Evolutionary conservation across 2,888 invertebrate species (phyloP).

Genomic region (Drosophila longiperda): DNA sequence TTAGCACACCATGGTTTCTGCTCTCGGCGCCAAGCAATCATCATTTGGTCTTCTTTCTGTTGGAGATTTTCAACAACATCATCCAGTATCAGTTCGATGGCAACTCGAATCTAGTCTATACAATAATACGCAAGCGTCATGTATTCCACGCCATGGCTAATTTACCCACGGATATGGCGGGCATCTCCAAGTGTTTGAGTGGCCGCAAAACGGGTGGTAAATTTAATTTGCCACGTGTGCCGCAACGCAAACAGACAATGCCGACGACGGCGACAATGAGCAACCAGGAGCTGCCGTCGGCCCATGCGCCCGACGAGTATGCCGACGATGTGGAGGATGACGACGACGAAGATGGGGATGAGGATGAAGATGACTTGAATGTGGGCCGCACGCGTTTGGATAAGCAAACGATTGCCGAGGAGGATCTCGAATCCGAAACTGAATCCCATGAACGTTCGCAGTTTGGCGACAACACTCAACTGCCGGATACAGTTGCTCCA

Average conservation of each 20-base stretch:
- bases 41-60: conserved; percentile 98
- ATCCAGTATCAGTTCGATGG: conserved; percentile 99
- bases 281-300: conserved; percentile 65
- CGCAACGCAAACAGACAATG: conserved; percentile 83
- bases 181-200: conserved; percentile 88
- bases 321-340: conserved; percentile 72
- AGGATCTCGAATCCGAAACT: conserved; percentile 76
- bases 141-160: conserved; percentile 99
- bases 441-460: conserved; percentile 73
- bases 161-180: conserved; percentile 95
- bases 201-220: conserved; percentile 85
- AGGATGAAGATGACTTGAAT: conserved; percentile 73
- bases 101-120: conserved; percentile 99
- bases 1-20: conserved; percentile 99
- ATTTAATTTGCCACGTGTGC: conserved; percentile 82
- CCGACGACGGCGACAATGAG: conserved; percentile 55
- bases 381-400: conserved; percentile 83
- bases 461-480: conserved; percentile 79
- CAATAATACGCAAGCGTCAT: conserved; percentile 98
- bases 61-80: conserved; percentile 99
- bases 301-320: conserved; percentile 69
- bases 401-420: conserved; percentile 82
- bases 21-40: conserved; percentile 98
- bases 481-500: conserved; percentile 88
- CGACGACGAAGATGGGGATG: conserved; percentile 82